Base-by-base conservation (phyloP, 1,140 invertebrate species). In the Steinernema khuongi region DNA sequence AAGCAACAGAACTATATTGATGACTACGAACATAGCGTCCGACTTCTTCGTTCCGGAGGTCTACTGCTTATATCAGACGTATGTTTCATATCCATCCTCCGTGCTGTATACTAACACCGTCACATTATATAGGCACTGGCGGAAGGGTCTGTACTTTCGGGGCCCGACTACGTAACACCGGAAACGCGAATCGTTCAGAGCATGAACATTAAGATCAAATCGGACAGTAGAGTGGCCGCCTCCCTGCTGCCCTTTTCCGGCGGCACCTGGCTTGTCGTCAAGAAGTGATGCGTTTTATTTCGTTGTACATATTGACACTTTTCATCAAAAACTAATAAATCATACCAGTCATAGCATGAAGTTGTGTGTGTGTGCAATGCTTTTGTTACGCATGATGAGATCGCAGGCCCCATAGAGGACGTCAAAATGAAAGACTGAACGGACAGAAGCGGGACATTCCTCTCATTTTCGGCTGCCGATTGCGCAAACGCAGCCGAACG, bases 171-270 rank as follows among this genome's bases (percentile, higher is more conserved):
- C 28, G 75, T 75, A 68, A 76, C 73, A 1, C 30, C 67, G 19
- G 78, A 79, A 11, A 70, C 71, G 33, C 75, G 70, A 32, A 74
- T 74, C 30, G 69, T 79, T 44, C 73, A 78, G 67, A 44, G 68
- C 26, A 79, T 79, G 78, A 79, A 79, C 60, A 33, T 74, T 28
- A 69, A 77, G 19, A 79, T 79, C 29, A 79, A 79, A 70, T 76
- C 75, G 32, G 78, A 79, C 36, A 41, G 67, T 67, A 50, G 78
- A 33, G 78, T 79, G 19, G 60, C 31, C 60, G 78, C 78, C 19
- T 68, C 78, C n/a, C 43, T 79, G 22, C 77, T 79, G 11, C 78
- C 78, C 1, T 75, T 68, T 69, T 70, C 73, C 1, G 77, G 73
- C 26, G 78, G 78, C 2, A 78, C 77, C 7, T 79, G 78, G 78